phyloP scores from a whole-genome alignment of 2,888 invertebrate species.

The Pantelozetes paolii region DNA sequence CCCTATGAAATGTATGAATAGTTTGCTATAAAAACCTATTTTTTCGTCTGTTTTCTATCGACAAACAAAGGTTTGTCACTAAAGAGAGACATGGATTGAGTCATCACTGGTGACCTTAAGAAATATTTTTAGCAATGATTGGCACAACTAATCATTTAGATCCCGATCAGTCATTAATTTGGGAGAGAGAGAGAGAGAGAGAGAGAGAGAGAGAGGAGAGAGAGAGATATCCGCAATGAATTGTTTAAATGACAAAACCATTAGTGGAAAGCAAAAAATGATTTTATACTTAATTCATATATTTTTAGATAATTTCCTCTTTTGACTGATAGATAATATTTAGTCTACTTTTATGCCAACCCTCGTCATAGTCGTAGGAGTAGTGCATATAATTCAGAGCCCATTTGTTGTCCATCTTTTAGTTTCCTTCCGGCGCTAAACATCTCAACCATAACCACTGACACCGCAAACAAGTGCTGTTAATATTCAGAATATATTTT shows the following conservation, averaged over 20 bases:
- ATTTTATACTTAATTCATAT: background rate
- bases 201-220: too few species aligned
- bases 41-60: slow-evolving; percentile 3
- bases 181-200: too few species aligned
- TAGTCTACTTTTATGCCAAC: background rate
- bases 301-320: background rate
- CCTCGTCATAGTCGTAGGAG: slow-evolving; percentile 11
- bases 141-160: background rate
- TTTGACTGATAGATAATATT: background rate
- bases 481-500: background rate
- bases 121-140: background rate
- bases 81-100: background rate
- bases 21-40: background rate
- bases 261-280: background rate
- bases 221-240: background rate
- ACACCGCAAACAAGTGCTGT: slow-evolving; percentile 14
- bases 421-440: slow-evolving; percentile 20
- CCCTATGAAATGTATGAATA: background rate
- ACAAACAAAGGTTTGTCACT: slow-evolving; percentile 1
- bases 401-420: slow-evolving; percentile 20
- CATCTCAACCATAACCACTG: slow-evolving; percentile 25
- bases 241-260: background rate
- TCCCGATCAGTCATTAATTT: background rate
- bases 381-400: background rate
- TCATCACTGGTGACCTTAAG: background rate